Conservation (phyloP, 2,888 invertebrate genomes). For the Seladonia tumulorum region DNA sequence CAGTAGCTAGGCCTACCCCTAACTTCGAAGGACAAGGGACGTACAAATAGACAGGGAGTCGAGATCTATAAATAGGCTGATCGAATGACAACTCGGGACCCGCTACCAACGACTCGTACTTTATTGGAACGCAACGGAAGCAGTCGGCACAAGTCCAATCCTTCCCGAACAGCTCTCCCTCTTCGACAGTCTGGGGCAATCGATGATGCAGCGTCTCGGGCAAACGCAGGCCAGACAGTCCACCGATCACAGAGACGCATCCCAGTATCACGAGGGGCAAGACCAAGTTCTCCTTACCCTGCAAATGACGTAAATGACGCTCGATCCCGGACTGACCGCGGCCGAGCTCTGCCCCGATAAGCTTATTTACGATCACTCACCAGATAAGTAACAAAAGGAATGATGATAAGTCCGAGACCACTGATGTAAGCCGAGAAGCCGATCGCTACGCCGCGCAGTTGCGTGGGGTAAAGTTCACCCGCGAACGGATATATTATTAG, state of each 20-base stretch:
- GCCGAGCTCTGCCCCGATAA: slow-evolving; percentile 2
- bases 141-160: slow-evolving; percentile 92
- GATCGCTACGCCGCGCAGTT: slow-evolving; percentile 94
- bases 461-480: slow-evolving; percentile 96
- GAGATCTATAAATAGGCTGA: background rate
- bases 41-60: background rate
- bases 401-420: slow-evolving; percentile 94
- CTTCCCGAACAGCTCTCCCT: slow-evolving; percentile 94
- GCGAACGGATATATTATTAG: slow-evolving; percentile 97
- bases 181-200: slow-evolving; percentile 94
- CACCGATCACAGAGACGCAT: slow-evolving; percentile 91
- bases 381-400: slow-evolving; percentile 96
- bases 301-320: slow-evolving; percentile 41
- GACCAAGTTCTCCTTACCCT: slow-evolving; percentile 94
- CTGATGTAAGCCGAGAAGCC: slow-evolving; percentile 96
- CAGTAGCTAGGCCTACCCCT: background rate
- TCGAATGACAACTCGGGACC: background rate
- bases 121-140: slow-evolving; percentile 89
- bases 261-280: slow-evolving; percentile 95
- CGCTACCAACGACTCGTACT: slow-evolving; percentile 83
- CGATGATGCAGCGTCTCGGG: slow-evolving; percentile 94
- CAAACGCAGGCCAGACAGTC: slow-evolving; percentile 91
- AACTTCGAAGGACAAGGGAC: background rate
- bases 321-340: background rate
- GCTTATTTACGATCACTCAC: slow-evolving; percentile 85